Evolutionary conservation across 2,888 invertebrate species (phyloP).

Genomic region (Rhaphigaster nebulosa): DNA sequence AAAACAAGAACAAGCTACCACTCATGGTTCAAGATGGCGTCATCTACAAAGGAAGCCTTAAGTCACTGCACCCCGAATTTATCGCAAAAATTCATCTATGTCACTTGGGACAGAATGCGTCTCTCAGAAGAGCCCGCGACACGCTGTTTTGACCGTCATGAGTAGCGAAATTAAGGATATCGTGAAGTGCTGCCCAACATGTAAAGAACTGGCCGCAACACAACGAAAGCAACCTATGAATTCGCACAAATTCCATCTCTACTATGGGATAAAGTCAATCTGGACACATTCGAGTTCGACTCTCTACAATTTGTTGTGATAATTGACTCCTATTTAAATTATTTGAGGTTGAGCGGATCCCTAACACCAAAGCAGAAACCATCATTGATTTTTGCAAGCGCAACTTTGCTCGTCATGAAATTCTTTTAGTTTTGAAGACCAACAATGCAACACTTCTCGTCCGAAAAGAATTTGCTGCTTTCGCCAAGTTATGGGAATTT

Average conservation of each 20-base stretch:
- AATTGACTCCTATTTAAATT: slow-evolving; percentile 25
- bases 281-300: background rate
- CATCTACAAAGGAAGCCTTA: too few species aligned
- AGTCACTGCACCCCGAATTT: too few species aligned
- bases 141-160: background rate
- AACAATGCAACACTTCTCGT: slow-evolving; percentile 52
- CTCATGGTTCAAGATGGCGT: too few species aligned
- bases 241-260: background rate
- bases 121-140: slow-evolving; percentile 28
- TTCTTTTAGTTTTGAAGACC: slow-evolving; percentile 47
- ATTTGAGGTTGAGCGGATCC: slow-evolving; percentile 51
- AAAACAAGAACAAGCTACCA: too few species aligned
- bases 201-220: slow-evolving; percentile 12
- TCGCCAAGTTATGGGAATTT: slow-evolving; percentile 64
- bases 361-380: background rate
- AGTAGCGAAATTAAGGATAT: slow-evolving; percentile 53
- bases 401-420: slow-evolving; percentile 57
- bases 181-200: background rate
- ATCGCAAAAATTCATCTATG: too few species aligned
- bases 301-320: slow-evolving; percentile 22
- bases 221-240: slow-evolving; percentile 53
- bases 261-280: slow-evolving; percentile 54
- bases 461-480: slow-evolving; percentile 44
- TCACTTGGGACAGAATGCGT: slow-evolving; percentile 26
- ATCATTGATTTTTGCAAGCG: slow-evolving; percentile 39